Evolutionary conservation across 92 coral and sea anemone genomes (phyloP).

Genomic region (Desmophyllum pertusum): DNA sequence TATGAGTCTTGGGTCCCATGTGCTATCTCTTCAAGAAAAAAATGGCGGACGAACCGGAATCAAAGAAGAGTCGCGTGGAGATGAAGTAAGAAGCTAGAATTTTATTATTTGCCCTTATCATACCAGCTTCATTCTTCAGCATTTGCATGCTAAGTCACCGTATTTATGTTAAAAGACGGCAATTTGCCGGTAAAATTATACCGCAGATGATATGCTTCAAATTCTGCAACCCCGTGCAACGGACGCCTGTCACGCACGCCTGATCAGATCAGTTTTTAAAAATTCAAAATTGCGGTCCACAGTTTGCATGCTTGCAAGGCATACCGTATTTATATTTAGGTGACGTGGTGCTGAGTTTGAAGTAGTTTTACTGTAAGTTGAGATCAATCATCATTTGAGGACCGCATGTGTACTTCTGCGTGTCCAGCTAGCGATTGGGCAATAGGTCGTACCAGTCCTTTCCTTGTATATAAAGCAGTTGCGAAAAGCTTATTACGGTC

Average conservation of each 20-base stretch:
- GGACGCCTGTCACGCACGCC: too few relatives aligned
- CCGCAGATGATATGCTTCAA: neutral
- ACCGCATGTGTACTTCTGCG: too few relatives aligned
- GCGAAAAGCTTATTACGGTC: neutral
- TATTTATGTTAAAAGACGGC: too few relatives aligned
- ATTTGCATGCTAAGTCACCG: neutral
- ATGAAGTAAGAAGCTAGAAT: slow-evolving; percentile 41
- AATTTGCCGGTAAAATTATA: neutral
- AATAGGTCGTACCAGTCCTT: slow-evolving; percentile 43
- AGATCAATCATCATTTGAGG: neutral
- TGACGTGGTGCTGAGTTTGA: neutral
- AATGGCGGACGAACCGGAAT: slow-evolving; percentile 62
- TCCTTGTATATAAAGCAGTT: neutral
- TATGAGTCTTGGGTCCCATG: neutral
- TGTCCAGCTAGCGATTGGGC: slow-evolving; percentile 29
- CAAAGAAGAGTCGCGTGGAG: slow-evolving; percentile 59
- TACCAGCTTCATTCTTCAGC: neutral
- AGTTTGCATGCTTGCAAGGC: neutral
- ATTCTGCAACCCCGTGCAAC: slow-evolving; percentile 4
- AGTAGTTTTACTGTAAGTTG: slow-evolving; percentile 42
- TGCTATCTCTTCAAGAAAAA: neutral
- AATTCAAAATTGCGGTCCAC: neutral
- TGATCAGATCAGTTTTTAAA: neutral
- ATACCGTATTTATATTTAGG: too few relatives aligned
- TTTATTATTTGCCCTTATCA: neutral